Conservation (phyloP, 2,797 vertebrate species). For the Oreonectes daqikongensis region DNA sequence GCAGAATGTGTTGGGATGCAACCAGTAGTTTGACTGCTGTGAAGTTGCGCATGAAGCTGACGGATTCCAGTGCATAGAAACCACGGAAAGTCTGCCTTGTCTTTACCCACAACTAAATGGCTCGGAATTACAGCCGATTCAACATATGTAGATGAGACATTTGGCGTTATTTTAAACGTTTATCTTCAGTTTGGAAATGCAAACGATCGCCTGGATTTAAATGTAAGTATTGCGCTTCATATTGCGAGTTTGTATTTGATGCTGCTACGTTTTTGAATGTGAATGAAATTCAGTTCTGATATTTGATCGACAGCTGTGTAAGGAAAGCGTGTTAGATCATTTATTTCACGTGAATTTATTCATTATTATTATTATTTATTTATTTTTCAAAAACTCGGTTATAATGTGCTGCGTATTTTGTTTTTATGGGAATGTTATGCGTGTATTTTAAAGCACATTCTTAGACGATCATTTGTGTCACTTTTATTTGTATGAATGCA, state of each 20-base stretch:
- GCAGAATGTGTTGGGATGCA: constrained; percentile 40
- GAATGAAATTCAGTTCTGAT: not conserved
- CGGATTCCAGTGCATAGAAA: constrained; percentile 22
- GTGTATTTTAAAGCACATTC: too few relatives aligned
- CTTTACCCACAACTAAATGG: constrained; percentile 38
- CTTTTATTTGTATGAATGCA: not conserved
- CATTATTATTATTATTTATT: not conserved
- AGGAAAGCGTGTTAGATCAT: not conserved
- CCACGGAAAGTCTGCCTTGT: constrained; percentile 10
- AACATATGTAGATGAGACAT: constrained; percentile 44
- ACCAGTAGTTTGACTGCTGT: constrained; percentile 50
- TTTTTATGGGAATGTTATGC: too few relatives aligned
- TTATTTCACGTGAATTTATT: not conserved
- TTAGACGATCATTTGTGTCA: not conserved
- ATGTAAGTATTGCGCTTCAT: constrained; percentile 50
- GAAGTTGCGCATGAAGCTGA: constrained; percentile 34
- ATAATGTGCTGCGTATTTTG: not conserved
- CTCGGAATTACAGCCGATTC: constrained; percentile 34
- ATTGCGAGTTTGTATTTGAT: not conserved
- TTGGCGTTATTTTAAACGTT: constrained; percentile 30
- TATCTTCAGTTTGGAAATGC: constrained; percentile 48
- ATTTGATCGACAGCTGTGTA: not conserved
- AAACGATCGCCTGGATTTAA: constrained; percentile 46
- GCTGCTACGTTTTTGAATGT: not conserved
- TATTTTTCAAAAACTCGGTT: not conserved